Evolutionary conservation across 2,888 invertebrate species (phyloP).

Genomic region (Poecilus cupreus): DNA sequence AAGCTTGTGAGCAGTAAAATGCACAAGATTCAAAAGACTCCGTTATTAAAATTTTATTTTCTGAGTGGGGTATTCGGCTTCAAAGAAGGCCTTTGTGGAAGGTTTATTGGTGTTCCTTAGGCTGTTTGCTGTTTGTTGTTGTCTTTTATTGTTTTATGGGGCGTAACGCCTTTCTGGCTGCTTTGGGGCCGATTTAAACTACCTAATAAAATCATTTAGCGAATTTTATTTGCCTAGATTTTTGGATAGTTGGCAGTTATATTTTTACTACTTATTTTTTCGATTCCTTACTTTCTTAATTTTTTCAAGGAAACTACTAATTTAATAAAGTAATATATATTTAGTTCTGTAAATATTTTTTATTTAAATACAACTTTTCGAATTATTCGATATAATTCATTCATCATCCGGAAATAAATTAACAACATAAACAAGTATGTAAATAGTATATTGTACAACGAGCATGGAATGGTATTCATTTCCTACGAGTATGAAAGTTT

Average conservation of each 20-base stretch:
- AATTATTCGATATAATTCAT: no score
- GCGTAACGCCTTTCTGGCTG: constrained; percentile 31
- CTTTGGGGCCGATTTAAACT: background rate
- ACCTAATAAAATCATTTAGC: background rate
- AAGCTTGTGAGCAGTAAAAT: constrained; percentile 36
- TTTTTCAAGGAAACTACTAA: no score
- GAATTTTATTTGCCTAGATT: background rate
- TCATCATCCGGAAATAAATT: no score
- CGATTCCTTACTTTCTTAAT: background rate
- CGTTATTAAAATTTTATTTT: constrained; percentile 57
- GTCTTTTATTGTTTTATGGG: constrained; percentile 54
- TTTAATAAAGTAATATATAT: no score
- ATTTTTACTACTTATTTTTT: constrained; percentile 25
- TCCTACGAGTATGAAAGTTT: no score
- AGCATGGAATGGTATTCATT: no score
- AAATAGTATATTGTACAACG: no score
- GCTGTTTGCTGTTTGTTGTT: constrained; percentile 25
- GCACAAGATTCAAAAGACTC: constrained; percentile 45
- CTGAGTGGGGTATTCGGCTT: constrained; percentile 12
- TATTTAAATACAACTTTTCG: no score
- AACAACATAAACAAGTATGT: no score
- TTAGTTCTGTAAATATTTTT: no score
- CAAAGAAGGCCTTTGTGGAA: constrained; percentile 45
- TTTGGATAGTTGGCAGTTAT: constrained; percentile 22
- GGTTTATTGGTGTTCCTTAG: constrained; percentile 47